A percentile compares a stretch with the other conserved stretches of the same genome.
Evolutionary conservation across 2,113 vertebrate species (phyloP).

Genomic region (Oryzias curvinotus): DNA sequence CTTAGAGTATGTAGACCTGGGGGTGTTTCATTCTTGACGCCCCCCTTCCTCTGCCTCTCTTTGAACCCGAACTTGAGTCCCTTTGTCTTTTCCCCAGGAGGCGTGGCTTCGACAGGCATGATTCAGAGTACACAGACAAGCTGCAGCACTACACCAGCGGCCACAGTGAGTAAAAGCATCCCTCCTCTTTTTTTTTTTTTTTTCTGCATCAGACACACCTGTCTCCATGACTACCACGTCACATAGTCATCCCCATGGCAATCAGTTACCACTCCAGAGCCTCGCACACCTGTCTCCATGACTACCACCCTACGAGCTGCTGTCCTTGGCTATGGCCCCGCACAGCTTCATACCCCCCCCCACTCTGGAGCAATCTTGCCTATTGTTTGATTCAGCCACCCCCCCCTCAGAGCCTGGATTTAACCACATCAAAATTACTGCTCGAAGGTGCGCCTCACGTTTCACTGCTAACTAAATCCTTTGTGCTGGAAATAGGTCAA

Average conservation of each 20-base stretch:
- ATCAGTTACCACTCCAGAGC: conserved; percentile 33
- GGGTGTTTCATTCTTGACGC: conserved; percentile 45
- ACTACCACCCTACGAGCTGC: conserved; percentile 63
- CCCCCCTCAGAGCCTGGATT: conserved; percentile 29
- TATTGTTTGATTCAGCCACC: conserved; percentile 43
- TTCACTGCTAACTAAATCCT: conserved; percentile 51
- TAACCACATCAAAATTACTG: conserved; percentile 37
- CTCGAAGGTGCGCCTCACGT: conserved; percentile 34
- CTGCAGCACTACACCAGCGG: conserved; percentile 99
- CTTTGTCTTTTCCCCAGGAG: conserved; percentile 90
- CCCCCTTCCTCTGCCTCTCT: conserved; percentile 38
- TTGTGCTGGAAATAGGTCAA: conserved; percentile 66
- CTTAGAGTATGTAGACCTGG: conserved; percentile 21
- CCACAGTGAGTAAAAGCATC: conserved; percentile 90
- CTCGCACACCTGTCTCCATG: conserved; percentile 72
- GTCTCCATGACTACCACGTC: conserved; percentile 67
- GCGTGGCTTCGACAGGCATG: conserved; percentile 94
- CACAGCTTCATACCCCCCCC: conserved; percentile 22
- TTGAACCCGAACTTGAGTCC: conserved; percentile 70
- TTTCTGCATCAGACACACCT: conserved; percentile 44
- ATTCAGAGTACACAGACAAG: conserved; percentile 98
- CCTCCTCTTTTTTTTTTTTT: neutral
- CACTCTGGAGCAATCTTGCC: conserved; percentile 27
- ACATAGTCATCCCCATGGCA: conserved; percentile 49
- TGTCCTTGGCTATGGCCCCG: conserved; percentile 63